These are phyloP conservation scores for Menidia beryllina DNA, from an alignment of 2,113 vertebrate genomes.

Conservation along the genomic window DNA sequence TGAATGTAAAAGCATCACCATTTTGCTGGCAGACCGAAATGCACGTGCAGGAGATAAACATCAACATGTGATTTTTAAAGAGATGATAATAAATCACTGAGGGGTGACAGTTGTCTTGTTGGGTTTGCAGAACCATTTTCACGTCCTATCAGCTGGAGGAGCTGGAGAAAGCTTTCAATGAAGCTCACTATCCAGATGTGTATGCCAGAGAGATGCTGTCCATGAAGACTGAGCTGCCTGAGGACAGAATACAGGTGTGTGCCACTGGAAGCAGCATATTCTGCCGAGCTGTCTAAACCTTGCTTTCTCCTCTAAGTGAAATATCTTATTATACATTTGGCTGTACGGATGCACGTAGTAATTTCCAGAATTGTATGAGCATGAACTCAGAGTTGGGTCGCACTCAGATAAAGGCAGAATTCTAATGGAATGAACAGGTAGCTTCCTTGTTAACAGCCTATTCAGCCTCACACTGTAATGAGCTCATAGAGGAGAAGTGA, in stretches of 20 bases:
- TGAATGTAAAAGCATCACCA: too few relatives aligned
- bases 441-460: conserved; percentile 88
- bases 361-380: conserved; percentile 1
- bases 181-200: conserved; percentile 98
- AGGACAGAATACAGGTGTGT: conserved; percentile 98
- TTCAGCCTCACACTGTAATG: conserved; percentile 90
- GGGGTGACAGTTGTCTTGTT: background rate
- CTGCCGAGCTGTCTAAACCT: background rate
- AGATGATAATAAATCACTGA: too few relatives aligned
- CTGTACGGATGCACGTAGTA: background rate
- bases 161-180: conserved; percentile 98
- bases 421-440: background rate
- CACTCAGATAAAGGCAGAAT: too few relatives aligned
- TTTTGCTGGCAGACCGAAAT: too few relatives aligned
- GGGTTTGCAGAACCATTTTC: conserved; percentile 92
- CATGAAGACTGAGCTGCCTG: conserved; percentile 97
- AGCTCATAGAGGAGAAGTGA: conserved; percentile 92
- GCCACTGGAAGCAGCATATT: conserved; percentile 49
- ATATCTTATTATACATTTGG: background rate
- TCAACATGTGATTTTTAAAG: too few relatives aligned
- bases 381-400: background rate
- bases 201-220: conserved; percentile 98
- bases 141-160: conserved; percentile 99
- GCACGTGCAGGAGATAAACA: too few relatives aligned
- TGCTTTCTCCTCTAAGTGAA: conserved; percentile 1